Base-by-base conservation (phyloP, 2,888 invertebrate species). In the Trileptium ribeirensis region DNA sequence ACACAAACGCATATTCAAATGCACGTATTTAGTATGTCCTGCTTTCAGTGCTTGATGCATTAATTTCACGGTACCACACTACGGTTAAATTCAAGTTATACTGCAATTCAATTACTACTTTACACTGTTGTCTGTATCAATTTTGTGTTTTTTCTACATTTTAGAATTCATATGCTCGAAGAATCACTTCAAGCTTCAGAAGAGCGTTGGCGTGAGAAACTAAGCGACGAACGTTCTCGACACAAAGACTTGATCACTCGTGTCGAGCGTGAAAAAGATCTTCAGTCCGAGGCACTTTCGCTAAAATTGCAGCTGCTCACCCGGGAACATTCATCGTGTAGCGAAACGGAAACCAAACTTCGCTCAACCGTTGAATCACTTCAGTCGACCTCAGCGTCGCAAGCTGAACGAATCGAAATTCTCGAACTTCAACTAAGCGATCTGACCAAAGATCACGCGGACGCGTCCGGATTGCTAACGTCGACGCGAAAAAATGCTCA, bases 201-300 rank as follows among this genome's bases (percentile, higher is more conserved):
- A 80, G 75, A 80, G 8, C 78, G 86, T 78, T 86, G 84, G 82
- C 82, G 83, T 19, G 86, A 87, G 75, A 84, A 85, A 38, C 81
- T 86, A n/a, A 83, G 85, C 19, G 87, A 87, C 67, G 87, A 88
- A 81, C 84, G 85, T 67, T 79, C 82, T 0, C 83, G 86, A 36
- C 81, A 84, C 31, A 83, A 82, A 33, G 87, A 88, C 15, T 51
- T 83, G 19, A 34, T 85, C 39, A 83, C 81, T 3, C 80, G 87
- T n/a, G 67, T 84, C 36, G 77, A 38, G 86, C 85, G 75, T 77
- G 88, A 75, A 36, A 75, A 75, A 38, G 77, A 75, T 33, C 77
- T 75, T 3, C 77, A 75, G 77, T 2, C 77, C 38, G 77, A 75
- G n/a, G 34, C 77, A 8, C n/a, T 75, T n/a, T 38, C 77, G n/a